These are phyloP conservation scores for Cryptotermes secundus DNA, from an alignment of 1,140 invertebrate species.

Conservation along the genomic window DNA sequence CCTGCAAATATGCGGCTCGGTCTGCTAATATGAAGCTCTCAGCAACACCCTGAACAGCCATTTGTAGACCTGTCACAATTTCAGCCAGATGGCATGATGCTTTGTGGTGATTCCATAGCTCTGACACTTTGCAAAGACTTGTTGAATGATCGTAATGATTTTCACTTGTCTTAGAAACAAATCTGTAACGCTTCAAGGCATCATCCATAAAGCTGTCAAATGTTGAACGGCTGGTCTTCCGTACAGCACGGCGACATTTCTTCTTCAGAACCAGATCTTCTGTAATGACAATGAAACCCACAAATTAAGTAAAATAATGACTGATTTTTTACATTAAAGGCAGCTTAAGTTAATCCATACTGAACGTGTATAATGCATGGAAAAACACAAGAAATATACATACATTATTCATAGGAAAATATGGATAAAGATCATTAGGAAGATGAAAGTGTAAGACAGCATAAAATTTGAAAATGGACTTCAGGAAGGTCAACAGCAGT, in stretches of 20 bases:
- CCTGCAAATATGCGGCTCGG: constrained; percentile 61
- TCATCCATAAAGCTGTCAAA: constrained; percentile 35
- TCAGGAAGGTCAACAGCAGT: neutral
- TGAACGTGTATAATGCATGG: neutral
- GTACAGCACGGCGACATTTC: constrained; percentile 29
- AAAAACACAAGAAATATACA: neutral
- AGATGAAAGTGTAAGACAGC: neutral
- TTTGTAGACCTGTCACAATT: constrained; percentile 46
- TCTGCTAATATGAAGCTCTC: constrained; percentile 70
- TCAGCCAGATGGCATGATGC: constrained; percentile 43
- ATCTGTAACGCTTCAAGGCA: constrained; percentile 52
- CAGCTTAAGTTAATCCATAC: neutral
- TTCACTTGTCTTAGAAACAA: constrained; percentile 46
- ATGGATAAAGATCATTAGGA: neutral
- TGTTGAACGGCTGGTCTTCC: constrained; percentile 26
- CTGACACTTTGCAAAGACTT: constrained; percentile 38
- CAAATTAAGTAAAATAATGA: neutral
- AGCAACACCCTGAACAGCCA: constrained; percentile 56
- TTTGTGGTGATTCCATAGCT: constrained; percentile 42
- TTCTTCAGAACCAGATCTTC: constrained; percentile 26
- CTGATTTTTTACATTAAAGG: constrained; percentile 23
- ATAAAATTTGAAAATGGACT: neutral
- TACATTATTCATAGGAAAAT: neutral
- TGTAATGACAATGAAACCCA: constrained; percentile 34
- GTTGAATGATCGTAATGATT: constrained; percentile 36